A percentile compares a stretch with the other conserved stretches of the same genome.
Evolutionary conservation across 2,113 vertebrate species (phyloP).

Genomic region (Mesoclemmys tuberculata): DNA sequence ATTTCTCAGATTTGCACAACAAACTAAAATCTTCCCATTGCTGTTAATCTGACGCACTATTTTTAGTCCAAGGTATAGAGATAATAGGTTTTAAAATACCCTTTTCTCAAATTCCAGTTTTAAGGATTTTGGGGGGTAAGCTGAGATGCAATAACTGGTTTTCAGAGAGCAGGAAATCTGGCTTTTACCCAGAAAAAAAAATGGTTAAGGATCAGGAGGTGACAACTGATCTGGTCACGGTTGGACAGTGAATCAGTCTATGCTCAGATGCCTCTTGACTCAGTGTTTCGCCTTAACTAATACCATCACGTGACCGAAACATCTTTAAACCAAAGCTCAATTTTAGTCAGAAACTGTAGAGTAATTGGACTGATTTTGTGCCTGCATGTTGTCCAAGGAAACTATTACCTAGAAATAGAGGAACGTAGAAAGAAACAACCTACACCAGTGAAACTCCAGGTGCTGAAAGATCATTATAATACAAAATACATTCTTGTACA

Average conservation of each 20-base stretch:
- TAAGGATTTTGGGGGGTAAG: not conserved
- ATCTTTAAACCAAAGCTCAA: not conserved
- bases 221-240: not conserved
- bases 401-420: not conserved
- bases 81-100: not conserved
- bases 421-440: not conserved
- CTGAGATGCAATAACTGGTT: not conserved
- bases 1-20: slow-evolving; percentile 16
- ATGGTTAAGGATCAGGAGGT: not conserved
- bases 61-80: not conserved
- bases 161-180: not conserved
- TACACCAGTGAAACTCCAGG: not conserved
- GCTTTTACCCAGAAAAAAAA: not conserved
- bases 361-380: not conserved
- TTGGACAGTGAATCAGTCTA: not conserved
- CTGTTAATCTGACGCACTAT: not conserved
- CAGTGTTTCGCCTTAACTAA: not conserved
- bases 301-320: not conserved
- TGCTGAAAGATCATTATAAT: not conserved
- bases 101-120: not conserved
- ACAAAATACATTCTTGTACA: not conserved
- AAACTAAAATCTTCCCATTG: not conserved
- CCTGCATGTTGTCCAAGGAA: not conserved
- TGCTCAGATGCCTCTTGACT: not conserved
- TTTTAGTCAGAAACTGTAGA: not conserved